phyloP scores from a whole-genome alignment of 2,113 vertebrate genomes.

The Macrotis lagotis region DNA sequence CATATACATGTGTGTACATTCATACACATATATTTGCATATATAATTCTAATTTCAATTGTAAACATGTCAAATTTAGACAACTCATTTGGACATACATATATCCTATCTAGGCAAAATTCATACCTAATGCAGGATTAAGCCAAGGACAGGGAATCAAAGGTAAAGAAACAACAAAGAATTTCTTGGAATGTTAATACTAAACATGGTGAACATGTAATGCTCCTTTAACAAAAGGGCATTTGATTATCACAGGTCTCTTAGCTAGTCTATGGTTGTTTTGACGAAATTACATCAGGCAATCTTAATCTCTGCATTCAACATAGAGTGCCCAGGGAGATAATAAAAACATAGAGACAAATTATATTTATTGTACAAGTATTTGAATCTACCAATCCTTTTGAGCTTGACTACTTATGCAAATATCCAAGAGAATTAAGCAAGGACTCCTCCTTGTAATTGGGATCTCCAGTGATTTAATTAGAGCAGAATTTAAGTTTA shows the following conservation, averaged over 20 bases:
- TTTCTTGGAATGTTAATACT: not conserved
- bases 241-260: not conserved
- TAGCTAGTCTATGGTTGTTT: not conserved
- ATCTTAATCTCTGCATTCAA: not conserved
- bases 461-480: slow-evolving; percentile 68
- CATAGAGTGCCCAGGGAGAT: slow-evolving; percentile 26
- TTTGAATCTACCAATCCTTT: slow-evolving; percentile 41
- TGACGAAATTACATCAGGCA: not conserved
- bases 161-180: not conserved
- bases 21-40: too few species aligned
- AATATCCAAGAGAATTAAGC: slow-evolving; percentile 48
- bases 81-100: not conserved
- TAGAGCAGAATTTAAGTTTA: slow-evolving; percentile 63
- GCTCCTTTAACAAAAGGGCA: not conserved
- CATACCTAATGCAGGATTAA: not conserved
- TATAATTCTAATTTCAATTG: too few species aligned
- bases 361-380: slow-evolving; percentile 48
- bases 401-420: slow-evolving; percentile 54
- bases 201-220: not conserved
- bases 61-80: not conserved
- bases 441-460: slow-evolving; percentile 57
- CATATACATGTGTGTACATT: too few species aligned
- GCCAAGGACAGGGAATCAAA: not conserved
- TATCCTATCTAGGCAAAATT: not conserved
- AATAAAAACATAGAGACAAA: slow-evolving; percentile 1